A percentile compares a stretch with the other conserved stretches of the same genome.
Evolutionary conservation across 2,797 vertebrate species (phyloP).

Genomic region (Poeciliopsis presidionis): DNA sequence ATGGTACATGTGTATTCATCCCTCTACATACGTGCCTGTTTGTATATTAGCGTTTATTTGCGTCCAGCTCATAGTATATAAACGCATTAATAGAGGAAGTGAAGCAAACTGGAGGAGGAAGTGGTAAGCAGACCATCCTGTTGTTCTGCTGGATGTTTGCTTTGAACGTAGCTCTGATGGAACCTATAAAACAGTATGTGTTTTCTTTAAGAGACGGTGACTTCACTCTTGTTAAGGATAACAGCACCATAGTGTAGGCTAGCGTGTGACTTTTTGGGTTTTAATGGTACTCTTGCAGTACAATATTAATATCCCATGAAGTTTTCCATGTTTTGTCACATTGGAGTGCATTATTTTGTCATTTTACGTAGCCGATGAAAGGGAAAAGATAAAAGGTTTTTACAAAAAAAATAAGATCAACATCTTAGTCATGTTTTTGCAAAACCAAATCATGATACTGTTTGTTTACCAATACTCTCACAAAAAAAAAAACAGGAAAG

Average conservation of each 20-base stretch:
- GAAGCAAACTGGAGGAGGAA: slow-evolving; percentile 70
- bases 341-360: not conserved
- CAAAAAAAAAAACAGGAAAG: too few relatives aligned
- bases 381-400: not conserved
- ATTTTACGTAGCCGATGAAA: not conserved
- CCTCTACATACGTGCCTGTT: slow-evolving; percentile 14
- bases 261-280: slow-evolving; percentile 31
- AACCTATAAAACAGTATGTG: slow-evolving; percentile 82
- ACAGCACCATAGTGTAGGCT: slow-evolving; percentile 55
- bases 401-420: not conserved
- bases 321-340: not conserved
- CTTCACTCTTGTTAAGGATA: slow-evolving; percentile 79
- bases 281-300: slow-evolving; percentile 26
- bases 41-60: slow-evolving; percentile 45
- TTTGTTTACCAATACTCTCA: too few relatives aligned
- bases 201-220: slow-evolving; percentile 77
- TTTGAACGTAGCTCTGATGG: slow-evolving; percentile 78
- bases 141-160: slow-evolving; percentile 70
- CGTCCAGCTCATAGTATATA: slow-evolving; percentile 54
- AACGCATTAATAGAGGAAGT: slow-evolving; percentile 74
- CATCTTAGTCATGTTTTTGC: not conserved
- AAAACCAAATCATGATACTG: not conserved
- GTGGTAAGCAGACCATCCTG: slow-evolving; percentile 73
- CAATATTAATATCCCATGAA: not conserved
- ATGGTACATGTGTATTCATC: not conserved